Base-by-base conservation (phyloP, 2,888 invertebrate species). In the Lasioglossum zephyrum region DNA sequence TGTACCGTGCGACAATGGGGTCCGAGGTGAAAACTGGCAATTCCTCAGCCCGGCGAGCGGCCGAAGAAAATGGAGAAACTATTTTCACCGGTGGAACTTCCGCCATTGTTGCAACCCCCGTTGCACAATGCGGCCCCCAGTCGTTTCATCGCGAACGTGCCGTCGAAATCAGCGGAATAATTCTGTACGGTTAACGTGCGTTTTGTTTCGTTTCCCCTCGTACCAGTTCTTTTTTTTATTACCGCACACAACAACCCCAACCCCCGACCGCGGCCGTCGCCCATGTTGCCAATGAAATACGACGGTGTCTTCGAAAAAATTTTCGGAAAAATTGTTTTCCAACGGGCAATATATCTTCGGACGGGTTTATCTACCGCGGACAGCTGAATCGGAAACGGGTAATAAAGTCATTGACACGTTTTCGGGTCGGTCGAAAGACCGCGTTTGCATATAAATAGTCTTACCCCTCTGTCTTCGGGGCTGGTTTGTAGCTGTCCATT, bases 11-110 rank as follows among this genome's bases (percentile, higher is more conserved):
- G 88, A 89, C 92, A 88, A 89, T 89, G 85, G 89, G 82, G 89
- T 85, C 79, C 81, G 82, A 79, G 86, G 81, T 88, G 88, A 91
- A 88, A 92, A 91, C 89, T 89, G 81, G 91, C 91, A 92, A 91
- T 92, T 88, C 89, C 91, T 92, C 91, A 90, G 91, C 84, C 81
- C 87, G 84, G 22, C 86, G 85, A 88, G 84, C 88, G 88, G 78
- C 84, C 85, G 86, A 85, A 81, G 92, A 93, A 92, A 92, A 92
- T 93, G 90, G 92, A 88, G 92, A 88, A 92, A 92, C 92, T 92
- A 92, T 92, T 92, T 92, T 91, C 91, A 84, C 74, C 78, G 87
- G 66, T 78, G 86, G 84, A 92, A 85, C 87, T 88, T 84, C 82
- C 88, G 82, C 87, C 79, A 88, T 90, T 87, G 90, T 81, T 73